Evolutionary conservation across 2,888 invertebrate genomes (phyloP), one percentile per base, ranked within the genome.

Genomic region (Ornithoptera alexandrae): DNA sequence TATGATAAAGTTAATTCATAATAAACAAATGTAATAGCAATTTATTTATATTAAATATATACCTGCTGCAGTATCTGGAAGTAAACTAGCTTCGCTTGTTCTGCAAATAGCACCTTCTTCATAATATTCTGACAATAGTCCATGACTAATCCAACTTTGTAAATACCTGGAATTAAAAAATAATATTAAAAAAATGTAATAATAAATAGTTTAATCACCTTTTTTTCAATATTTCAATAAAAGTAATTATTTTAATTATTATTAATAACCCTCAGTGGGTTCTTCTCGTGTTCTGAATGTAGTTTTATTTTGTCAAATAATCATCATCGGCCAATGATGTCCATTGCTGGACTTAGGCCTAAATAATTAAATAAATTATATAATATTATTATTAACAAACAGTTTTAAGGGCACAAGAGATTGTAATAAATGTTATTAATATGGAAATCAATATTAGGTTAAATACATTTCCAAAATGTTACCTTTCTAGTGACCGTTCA

Each of bases 11-110:
- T 46, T n/a, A 62, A 53, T 50, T 46, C 58, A 17, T 4, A 42
- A 65, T 56, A 6, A 57, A 57, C 57, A n/a, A 10, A 8, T 57
- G n/a, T 20, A 57, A 20, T 20, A 6, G 10, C 20, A n/a, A 20
- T 20, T n/a, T 20, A n/a, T 18, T 57, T 57, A 6, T 2, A 57
- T 10, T 8, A 6, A 18, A 17, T 50, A 72, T 74, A 81, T 85
- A 97, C 97, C 97, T 88, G 97, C 96, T 68, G 98, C 96, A 91
- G 98, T 95, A 81, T 96, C 96, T 22, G 98, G 97, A 72, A 98
- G 89, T 84, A 96, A 94, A 78, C 94, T 95, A 72, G 95, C 94
- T 84, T 98, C 98, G 73, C 95, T 94, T 87, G 97, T 97, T 74
- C 96, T 90, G 67, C 98, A 87, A 75, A 98, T 93, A 59, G 98